A percentile compares a stretch with the other conserved stretches of the same genome.
Evolutionary conservation across 2,113 vertebrate species (phyloP).

Genomic region (Lepisosteus oculatus): DNA sequence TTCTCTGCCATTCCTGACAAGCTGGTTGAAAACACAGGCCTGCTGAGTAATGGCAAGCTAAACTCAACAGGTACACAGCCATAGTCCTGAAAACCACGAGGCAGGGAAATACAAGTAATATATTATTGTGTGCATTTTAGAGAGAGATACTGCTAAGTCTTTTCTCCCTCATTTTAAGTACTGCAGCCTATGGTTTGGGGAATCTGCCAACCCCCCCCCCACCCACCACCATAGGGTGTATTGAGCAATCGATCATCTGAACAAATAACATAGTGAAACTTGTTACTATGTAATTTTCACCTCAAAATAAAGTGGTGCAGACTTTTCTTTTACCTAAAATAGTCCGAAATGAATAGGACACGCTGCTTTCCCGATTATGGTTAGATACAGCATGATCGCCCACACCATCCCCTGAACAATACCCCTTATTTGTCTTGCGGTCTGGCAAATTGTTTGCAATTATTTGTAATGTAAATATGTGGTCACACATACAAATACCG

Average conservation of each 20-base stretch:
- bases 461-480: conserved; percentile 64
- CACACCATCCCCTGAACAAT: conserved; percentile 32
- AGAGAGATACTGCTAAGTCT: no score
- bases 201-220: conserved; percentile 34
- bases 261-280: conserved; percentile 56
- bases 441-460: conserved; percentile 51
- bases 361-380: background rate
- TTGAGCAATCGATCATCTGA: conserved; percentile 62
- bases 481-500: conserved; percentile 38
- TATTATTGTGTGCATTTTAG: no score
- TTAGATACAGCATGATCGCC: background rate
- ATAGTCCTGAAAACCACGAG: no score
- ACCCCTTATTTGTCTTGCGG: conserved; percentile 49
- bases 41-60: no score
- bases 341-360: conserved; percentile 2
- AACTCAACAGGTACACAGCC: no score
- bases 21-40: no score
- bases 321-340: conserved; percentile 18
- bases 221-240: conserved; percentile 39
- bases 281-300: conserved; percentile 55
- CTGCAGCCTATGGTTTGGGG: conserved; percentile 41
- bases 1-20: no score
- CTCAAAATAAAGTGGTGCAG: conserved; percentile 57
- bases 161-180: conserved; percentile 6
- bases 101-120: no score